phyloP scores from a whole-genome alignment of 2,888 invertebrate species.

The Plutella xylostella region DNA sequence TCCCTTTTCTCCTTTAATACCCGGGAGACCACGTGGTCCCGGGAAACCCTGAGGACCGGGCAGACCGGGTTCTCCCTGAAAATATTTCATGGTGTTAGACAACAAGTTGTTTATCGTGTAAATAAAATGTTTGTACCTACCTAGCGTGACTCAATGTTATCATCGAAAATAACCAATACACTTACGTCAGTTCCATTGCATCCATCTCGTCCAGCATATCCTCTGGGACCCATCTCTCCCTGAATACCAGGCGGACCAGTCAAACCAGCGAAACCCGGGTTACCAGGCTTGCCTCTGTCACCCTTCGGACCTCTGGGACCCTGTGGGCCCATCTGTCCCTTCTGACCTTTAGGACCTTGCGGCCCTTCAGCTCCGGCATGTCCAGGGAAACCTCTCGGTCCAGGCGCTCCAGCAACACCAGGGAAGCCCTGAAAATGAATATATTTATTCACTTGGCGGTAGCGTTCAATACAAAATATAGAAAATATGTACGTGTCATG shows the following conservation, averaged over 20 bases:
- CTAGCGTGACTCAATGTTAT: no score
- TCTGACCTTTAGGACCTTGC: constrained; percentile 89
- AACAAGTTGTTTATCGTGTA: neutral
- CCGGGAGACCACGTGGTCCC: constrained; percentile 83
- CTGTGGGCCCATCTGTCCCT: constrained; percentile 86
- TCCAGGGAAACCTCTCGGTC: constrained; percentile 81
- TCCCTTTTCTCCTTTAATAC: constrained; percentile 75
- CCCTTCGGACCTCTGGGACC: constrained; percentile 88
- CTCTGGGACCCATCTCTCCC: constrained; percentile 79
- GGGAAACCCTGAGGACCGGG: constrained; percentile 76
- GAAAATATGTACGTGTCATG: no score
- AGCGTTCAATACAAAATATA: no score
- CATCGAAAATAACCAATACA: no score
- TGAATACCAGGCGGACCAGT: constrained; percentile 76
- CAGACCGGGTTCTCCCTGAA: constrained; percentile 79
- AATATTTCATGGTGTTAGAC: neutral
- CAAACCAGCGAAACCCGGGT: constrained; percentile 87
- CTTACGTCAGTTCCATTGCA: constrained; percentile 96
- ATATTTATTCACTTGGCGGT: no score
- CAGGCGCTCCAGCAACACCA: constrained; percentile 77
- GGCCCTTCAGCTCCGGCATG: constrained; percentile 88
- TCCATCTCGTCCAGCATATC: constrained; percentile 89
- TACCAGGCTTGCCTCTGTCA: constrained; percentile 86
- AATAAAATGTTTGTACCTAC: neutral
- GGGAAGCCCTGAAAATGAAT: constrained; percentile 76